phyloP scores from a whole-genome alignment of 2,888 invertebrate genomes.

The Ormyrus pomaceus region DNA sequence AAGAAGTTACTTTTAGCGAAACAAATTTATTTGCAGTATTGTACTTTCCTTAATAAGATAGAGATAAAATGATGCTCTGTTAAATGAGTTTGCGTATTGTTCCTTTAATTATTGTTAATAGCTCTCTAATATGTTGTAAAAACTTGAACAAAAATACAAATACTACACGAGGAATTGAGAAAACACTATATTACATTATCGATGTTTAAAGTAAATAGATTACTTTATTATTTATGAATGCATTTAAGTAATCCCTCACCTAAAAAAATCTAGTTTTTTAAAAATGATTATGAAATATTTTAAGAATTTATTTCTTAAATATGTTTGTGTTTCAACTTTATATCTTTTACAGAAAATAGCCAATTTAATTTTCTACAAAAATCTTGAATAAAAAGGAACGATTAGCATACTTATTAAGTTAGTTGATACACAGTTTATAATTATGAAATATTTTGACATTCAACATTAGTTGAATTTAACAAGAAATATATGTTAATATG shows the following conservation, averaged over 20 bases:
- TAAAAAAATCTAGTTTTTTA: slow-evolving; percentile 6
- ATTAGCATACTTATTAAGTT: slow-evolving; percentile 42
- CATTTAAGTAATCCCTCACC: slow-evolving; percentile 41
- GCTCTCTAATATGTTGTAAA: slow-evolving; percentile 54
- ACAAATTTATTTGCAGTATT: slow-evolving; percentile 54
- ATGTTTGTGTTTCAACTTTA: slow-evolving; percentile 31
- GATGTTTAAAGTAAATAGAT: slow-evolving; percentile 26
- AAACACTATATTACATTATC: slow-evolving; percentile 3
- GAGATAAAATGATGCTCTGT: slow-evolving; percentile 39
- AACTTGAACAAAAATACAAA: slow-evolving; percentile 40
- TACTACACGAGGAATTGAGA: slow-evolving; percentile 46
- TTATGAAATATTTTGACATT: slow-evolving; percentile 41
- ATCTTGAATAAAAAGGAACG: slow-evolving; percentile 37
- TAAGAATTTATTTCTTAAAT: slow-evolving; percentile 23
- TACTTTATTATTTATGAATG: slow-evolving; percentile 39
- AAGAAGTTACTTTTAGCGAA: slow-evolving; percentile 26
- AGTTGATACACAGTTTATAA: slow-evolving; percentile 38
- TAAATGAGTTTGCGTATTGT: slow-evolving; percentile 46
- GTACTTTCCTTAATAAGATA: slow-evolving; percentile 40
- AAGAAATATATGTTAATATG: slow-evolving; percentile 27
- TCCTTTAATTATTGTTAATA: slow-evolving; percentile 50
- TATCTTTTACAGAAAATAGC: slow-evolving; percentile 22
- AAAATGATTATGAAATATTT: slow-evolving; percentile 32
- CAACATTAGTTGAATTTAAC: slow-evolving; percentile 22
- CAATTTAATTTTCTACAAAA: slow-evolving; percentile 22